Conservation (phyloP, 2,113 vertebrate genomes). For the Pluvianellus socialis region DNA sequence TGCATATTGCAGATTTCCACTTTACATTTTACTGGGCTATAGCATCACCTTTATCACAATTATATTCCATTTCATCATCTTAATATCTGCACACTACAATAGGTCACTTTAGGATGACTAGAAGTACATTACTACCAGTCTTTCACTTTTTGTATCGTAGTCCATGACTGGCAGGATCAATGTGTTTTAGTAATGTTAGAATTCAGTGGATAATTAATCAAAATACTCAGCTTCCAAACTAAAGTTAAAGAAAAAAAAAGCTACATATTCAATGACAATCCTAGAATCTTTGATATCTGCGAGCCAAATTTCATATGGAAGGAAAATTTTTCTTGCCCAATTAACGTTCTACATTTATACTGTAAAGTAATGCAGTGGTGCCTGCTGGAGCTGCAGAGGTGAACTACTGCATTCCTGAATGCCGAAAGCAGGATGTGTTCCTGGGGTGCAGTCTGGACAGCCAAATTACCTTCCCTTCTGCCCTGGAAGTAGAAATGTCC, state of each 20-base stretch:
- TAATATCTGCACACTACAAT: neutral
- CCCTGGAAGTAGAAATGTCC: neutral
- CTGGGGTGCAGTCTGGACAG: neutral
- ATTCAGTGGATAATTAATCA: neutral
- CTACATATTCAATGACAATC: neutral
- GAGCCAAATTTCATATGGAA: neutral
- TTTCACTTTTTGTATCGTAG: neutral
- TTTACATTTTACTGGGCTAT: neutral
- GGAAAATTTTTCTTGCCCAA: neutral
- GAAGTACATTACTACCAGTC: neutral
- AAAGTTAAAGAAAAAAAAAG: neutral
- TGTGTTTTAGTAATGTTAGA: neutral
- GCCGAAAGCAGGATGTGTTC: neutral
- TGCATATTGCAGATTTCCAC: neutral
- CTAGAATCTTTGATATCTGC: neutral
- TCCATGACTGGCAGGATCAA: neutral
- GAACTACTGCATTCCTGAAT: accelerated
- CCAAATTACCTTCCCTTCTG: neutral
- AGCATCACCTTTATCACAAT: neutral
- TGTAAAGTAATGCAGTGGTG: neutral
- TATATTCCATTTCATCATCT: neutral
- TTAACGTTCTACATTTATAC: neutral
- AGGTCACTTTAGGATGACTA: neutral
- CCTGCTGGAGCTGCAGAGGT: neutral
- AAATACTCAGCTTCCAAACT: neutral